Percentiles rank a stretch among this genome's conserved stretches.
These are phyloP conservation scores for Podarcis siculus DNA, from an alignment of 2,797 vertebrate genomes.

Conservation along the genomic window DNA sequence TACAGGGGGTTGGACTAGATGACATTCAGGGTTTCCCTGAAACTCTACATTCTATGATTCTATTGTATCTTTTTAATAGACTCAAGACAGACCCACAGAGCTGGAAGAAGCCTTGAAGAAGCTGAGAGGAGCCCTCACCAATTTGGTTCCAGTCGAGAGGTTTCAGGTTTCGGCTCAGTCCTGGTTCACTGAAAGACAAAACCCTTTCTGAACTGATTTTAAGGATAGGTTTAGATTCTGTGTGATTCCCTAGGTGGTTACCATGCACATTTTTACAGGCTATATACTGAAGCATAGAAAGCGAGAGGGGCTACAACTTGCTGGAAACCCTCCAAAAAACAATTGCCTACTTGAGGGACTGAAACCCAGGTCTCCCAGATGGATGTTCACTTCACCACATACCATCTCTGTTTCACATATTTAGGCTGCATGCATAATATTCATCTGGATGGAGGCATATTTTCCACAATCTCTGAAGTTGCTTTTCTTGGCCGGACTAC, in stretches of 20 bases:
- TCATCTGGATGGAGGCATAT: neutral
- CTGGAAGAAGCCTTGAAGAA: no score
- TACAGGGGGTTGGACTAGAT: no score
- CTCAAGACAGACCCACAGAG: no score
- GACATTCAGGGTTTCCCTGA: no score
- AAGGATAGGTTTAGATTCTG: no score
- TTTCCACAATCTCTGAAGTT: neutral
- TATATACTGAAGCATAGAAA: neutral
- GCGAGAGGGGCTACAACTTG: neutral
- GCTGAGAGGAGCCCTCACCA: no score
- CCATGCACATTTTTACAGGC: neutral
- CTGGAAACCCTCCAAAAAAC: neutral
- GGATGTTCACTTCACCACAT: neutral
- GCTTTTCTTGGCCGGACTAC: constrained; percentile 4
- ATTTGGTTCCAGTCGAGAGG: no score
- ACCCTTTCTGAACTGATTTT: no score
- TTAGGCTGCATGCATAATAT: neutral
- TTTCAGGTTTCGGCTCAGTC: no score
- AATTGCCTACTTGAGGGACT: neutral
- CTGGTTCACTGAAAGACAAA: no score
- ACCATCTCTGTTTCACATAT: neutral
- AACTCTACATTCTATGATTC: no score
- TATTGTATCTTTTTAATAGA: no score
- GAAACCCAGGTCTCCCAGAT: neutral
- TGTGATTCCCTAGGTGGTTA: neutral